Percentiles rank a stretch among this genome's conserved stretches.
Conservation (phyloP, 2,888 invertebrate genomes). For the Drosophila trichaetosa region DNA sequence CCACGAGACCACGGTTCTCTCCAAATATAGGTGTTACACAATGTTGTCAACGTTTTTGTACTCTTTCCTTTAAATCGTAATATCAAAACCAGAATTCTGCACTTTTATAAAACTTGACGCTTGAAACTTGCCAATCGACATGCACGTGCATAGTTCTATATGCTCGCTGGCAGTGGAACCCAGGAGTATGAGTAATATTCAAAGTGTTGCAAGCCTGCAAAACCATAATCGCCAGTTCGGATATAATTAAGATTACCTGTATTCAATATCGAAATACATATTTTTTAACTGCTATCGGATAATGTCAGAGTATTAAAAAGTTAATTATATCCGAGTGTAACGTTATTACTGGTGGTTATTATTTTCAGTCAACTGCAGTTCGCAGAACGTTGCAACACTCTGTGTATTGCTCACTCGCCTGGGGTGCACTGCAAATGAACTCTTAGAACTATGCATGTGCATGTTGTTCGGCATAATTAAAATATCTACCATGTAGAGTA, state of each 20-base stretch:
- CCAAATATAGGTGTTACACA: conserved; percentile 33
- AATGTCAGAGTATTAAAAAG: neutral
- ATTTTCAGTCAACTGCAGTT: conserved; percentile 37
- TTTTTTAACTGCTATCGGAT: neutral
- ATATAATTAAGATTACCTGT: neutral
- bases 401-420: conserved; percentile 51
- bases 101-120: neutral
- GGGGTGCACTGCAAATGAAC: conserved; percentile 22
- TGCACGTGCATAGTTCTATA: conserved; percentile 32
- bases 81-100: neutral
- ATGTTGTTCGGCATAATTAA: conserved; percentile 59
- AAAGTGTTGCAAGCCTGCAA: conserved; percentile 36
- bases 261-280: neutral
- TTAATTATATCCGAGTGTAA: neutral
- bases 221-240: conserved; percentile 16
- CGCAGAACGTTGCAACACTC: conserved; percentile 2
- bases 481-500: conserved; percentile 30
- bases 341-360: conserved; percentile 5
- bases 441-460: conserved; percentile 31
- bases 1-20: conserved; percentile 9
- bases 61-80: conserved; percentile 9
- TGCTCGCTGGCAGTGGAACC: conserved; percentile 17
- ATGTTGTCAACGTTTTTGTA: conserved; percentile 45
- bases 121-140: conserved; percentile 9
- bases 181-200: conserved; percentile 45